Base-by-base conservation (phyloP, 2,113 vertebrate species). In the Anolis carolinensis region DNA sequence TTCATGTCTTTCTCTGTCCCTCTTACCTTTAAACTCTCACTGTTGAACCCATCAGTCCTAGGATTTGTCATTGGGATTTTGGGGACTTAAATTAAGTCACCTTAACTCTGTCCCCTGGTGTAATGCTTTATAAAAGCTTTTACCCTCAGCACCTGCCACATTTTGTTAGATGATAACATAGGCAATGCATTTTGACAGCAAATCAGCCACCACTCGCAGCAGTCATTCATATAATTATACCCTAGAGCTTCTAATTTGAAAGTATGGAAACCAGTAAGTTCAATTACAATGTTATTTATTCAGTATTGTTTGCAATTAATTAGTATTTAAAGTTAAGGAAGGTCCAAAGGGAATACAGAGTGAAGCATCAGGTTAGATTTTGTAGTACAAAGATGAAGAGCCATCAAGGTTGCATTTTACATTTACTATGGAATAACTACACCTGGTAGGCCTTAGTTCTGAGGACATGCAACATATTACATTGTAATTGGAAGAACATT, bases 131-230 rank as follows among this genome's bases (percentile, higher is more conserved):
- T 50, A 1, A 79, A 85, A 73, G 62, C 87, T 81, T 89, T 87
- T 86, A 7, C 27, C 83, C 88, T 30, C 65, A 68, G 27, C 25
- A 77, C 85, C 79, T 89, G 74, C 73, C 63, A 78, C 87, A 81
- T 87, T 82, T 52, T 82, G 36, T 83, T 83, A 70, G 92, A 79
- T 88, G 44, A 83, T 88, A 79, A 84, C 2, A 20, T 10, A 48
- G 50, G 39, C 73, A 81, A 82, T 81, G 36, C 87, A 32, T 92
- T 95, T 89, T 76, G 68, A 89, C 71, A 80, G 79, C 48, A 67
- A 93, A 65, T 83, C 16, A 34, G 59, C 21, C 80, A 87, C 62
- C 55, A 50, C 21, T 88, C 50, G 1, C 16, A 87, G 30, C 30
- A 92, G 81, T 90, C 71, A 81, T 78, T 88, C 63, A 34, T 86